Conservation (phyloP, 2,113 vertebrate species). For the Lamprologus callipterus region DNA sequence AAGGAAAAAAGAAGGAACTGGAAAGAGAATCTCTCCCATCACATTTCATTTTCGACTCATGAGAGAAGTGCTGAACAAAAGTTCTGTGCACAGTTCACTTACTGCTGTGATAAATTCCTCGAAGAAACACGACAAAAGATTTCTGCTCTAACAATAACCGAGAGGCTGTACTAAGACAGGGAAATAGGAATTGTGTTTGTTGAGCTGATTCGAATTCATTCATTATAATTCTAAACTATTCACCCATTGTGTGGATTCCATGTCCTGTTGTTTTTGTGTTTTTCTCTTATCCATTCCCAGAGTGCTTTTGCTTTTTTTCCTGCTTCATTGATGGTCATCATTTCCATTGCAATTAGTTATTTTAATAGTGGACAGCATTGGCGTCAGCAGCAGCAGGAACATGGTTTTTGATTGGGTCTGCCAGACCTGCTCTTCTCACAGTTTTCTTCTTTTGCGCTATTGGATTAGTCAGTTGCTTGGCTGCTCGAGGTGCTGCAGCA, state of each 20-base stretch:
- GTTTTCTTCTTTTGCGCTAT: background rate
- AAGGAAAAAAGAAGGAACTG: background rate
- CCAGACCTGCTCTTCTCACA: background rate
- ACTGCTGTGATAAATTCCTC: background rate
- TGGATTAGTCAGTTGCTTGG: slow-evolving; percentile 23
- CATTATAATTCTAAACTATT: slow-evolving; percentile 1
- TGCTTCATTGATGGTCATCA: slow-evolving; percentile 5
- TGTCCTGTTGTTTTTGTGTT: background rate
- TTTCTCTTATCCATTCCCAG: background rate
- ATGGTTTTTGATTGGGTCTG: slow-evolving; percentile 14
- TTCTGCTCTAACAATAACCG: background rate
- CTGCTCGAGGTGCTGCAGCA: background rate
- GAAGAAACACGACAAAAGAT: background rate
- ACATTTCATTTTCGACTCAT: slow-evolving; percentile 39
- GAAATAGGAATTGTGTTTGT: background rate
- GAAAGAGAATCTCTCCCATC: slow-evolving; percentile 16
- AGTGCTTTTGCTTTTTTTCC: background rate
- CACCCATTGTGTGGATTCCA: background rate
- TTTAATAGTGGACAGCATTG: slow-evolving; percentile 16
- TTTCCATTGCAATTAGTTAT: slow-evolving; percentile 42
- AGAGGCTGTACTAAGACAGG: background rate
- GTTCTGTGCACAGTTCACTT: background rate
- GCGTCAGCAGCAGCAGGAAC: background rate
- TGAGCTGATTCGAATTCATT: slow-evolving; percentile 23
- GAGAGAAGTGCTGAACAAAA: background rate